A percentile compares a stretch with the other conserved stretches of the same genome.
phyloP scores from a whole-genome alignment of 2,888 invertebrate species.

The Boloria euphrosyne region DNA sequence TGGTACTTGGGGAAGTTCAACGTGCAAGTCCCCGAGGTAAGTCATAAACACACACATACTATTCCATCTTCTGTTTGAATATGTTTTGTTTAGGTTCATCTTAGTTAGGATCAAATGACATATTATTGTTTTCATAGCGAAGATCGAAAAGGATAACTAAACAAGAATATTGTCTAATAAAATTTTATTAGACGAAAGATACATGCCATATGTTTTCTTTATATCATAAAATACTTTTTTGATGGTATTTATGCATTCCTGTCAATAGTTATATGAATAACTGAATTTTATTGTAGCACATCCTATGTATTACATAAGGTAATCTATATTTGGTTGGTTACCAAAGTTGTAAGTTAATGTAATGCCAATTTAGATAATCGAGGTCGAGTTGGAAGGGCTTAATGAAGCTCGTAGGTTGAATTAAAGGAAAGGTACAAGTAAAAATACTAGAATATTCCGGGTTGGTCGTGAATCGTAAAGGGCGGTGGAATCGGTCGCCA shows the following conservation, averaged over 20 bases:
- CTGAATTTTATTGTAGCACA: not conserved
- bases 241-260: not conserved
- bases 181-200: conserved; percentile 4
- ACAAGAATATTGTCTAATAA: conserved; percentile 5
- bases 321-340: too few relatives aligned
- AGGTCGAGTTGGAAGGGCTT: conserved; percentile 26
- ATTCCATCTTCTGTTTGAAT: conserved; percentile 71
- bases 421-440: conserved; percentile 49
- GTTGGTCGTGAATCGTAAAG: conserved; percentile 52
- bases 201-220: not conserved
- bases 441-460: conserved; percentile 52
- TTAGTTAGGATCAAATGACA: conserved; percentile 26
- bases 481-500: conserved; percentile 61
- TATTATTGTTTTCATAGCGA: conserved; percentile 14
- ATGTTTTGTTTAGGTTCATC: conserved; percentile 50
- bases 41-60: conserved; percentile 75
- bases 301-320: too few relatives aligned
- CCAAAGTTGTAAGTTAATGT: too few relatives aligned
- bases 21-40: conserved; percentile 69
- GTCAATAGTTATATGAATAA: not conserved
- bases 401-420: conserved; percentile 44
- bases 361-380: too few relatives aligned
- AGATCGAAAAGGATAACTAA: conserved; percentile 15
- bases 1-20: conserved; percentile 70
- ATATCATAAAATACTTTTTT: not conserved